Percentiles rank a stretch among this genome's conserved stretches.
Evolutionary conservation across 1,140 invertebrate genomes (phyloP).

Genomic region (Tetramorium simillimum): DNA sequence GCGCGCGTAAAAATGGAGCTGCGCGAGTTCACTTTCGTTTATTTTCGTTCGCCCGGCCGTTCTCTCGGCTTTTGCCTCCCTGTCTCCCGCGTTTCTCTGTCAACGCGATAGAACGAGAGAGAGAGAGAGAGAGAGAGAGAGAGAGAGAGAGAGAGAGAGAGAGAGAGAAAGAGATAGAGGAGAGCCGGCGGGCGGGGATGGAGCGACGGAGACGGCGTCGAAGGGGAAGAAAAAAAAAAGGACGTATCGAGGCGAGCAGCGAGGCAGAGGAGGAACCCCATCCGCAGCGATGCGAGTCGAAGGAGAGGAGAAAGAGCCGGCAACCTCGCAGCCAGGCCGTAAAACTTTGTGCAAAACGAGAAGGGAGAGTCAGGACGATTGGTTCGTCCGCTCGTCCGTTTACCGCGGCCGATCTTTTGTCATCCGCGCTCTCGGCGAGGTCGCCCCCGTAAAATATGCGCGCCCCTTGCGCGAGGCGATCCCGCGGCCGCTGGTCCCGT

Average conservation of each 20-base stretch:
- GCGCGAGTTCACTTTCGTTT: slow-evolving; percentile 62
- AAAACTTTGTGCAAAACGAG: slow-evolving; percentile 79
- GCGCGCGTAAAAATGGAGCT: slow-evolving; percentile 74
- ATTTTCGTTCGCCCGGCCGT: slow-evolving; percentile 56
- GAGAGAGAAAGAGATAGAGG: not conserved
- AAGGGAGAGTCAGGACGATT: slow-evolving; percentile 59
- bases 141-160: not conserved
- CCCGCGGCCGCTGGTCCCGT: no score
- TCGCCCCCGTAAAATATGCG: slow-evolving; percentile 18
- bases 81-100: slow-evolving; percentile 32
- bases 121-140: not conserved
- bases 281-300: slow-evolving; percentile 63
- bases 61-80: slow-evolving; percentile 38
- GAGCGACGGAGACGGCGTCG: slow-evolving; percentile 43
- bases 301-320: slow-evolving; percentile 69
- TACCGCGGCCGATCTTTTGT: slow-evolving; percentile 61
- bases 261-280: slow-evolving; percentile 45
- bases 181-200: not conserved
- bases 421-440: slow-evolving; percentile 22
- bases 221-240: slow-evolving; percentile 32
- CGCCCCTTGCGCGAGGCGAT: not conserved
- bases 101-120: slow-evolving; percentile 35
- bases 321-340: slow-evolving; percentile 78
- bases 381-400: slow-evolving; percentile 49
- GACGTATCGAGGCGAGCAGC: slow-evolving; percentile 16